phyloP scores from a whole-genome alignment of 1,140 invertebrate genomes.

The Zaprionus taronus region DNA sequence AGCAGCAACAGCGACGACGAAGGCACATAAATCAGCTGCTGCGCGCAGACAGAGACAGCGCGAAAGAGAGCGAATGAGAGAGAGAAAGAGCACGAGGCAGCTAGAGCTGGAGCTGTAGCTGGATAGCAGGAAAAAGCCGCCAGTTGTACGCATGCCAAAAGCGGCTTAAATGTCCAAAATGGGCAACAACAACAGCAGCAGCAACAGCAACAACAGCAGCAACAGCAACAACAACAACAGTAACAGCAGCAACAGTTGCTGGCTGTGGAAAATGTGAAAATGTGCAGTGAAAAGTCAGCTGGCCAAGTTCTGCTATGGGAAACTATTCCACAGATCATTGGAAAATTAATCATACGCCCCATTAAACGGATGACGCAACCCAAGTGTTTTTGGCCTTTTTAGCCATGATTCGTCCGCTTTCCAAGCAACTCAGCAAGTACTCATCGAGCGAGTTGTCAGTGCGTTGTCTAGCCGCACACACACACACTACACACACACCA shows the following conservation, averaged over 20 bases:
- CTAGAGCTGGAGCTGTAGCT: constrained; percentile 32
- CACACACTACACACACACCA: constrained; percentile 31
- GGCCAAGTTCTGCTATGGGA: constrained; percentile 74
- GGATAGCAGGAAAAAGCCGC: constrained; percentile 61
- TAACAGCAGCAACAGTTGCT: constrained; percentile 2
- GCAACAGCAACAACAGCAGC: constrained; percentile 27
- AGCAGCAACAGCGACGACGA: constrained; percentile 1
- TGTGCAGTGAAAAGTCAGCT: constrained; percentile 75
- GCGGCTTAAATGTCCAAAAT: constrained; percentile 83
- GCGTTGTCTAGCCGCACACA: constrained; percentile 25
- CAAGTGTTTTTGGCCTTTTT: constrained; percentile 44
- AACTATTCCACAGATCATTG: constrained; percentile 42
- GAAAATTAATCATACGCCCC: constrained; percentile 80
- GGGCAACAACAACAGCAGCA: constrained; percentile 70
- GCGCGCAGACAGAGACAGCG: constrained; percentile 17
- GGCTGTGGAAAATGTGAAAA: constrained; percentile 79
- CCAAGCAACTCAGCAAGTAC: constrained; percentile 51
- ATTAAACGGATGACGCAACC: constrained; percentile 76
- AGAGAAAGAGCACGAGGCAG: constrained; percentile 12
- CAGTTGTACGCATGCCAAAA: constrained; percentile 82
- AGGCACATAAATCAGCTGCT: constrained; percentile 76
- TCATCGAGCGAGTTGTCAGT: constrained; percentile 40
- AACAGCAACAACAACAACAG: constrained; percentile 19
- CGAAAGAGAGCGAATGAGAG: not conserved
- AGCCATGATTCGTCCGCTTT: constrained; percentile 62